Conservation (phyloP, 2,797 vertebrate genomes). For the Phrynocephalus guinanensis region DNA sequence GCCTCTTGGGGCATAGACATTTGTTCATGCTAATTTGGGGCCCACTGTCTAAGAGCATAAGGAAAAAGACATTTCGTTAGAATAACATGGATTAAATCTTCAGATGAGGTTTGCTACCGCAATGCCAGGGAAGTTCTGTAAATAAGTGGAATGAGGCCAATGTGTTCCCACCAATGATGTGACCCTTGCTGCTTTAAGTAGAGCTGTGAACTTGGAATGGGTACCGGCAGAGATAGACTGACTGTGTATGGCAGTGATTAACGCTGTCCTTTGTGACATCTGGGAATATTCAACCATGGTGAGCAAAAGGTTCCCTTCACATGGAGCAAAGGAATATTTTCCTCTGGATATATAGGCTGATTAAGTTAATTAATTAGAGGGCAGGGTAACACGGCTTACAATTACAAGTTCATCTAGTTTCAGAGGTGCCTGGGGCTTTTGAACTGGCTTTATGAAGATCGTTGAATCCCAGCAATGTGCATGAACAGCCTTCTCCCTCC, state of each 20-base stretch:
- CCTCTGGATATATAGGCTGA: slow-evolving; percentile 3
- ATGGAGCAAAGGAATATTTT: not conserved
- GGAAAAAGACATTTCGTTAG: slow-evolving; percentile 16
- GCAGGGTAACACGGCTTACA: not conserved
- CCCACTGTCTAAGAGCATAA: not conserved
- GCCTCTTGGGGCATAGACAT: slow-evolving; percentile 16
- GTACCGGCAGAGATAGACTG: not conserved
- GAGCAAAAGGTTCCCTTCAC: not conserved
- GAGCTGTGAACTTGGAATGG: not conserved
- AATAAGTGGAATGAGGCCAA: slow-evolving; percentile 11
- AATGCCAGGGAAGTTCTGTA: not conserved
- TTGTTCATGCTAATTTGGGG: not conserved
- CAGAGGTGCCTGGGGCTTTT: not conserved
- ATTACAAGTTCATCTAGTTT: slow-evolving; percentile 8
- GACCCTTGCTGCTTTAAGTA: slow-evolving; percentile 14
- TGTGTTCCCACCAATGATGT: not conserved
- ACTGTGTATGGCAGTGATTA: slow-evolving; percentile 14
- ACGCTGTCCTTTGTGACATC: not conserved
- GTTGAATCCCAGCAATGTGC: not conserved
- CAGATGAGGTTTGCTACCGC: slow-evolving; percentile 17
- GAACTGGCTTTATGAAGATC: not conserved
- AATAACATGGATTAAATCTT: slow-evolving; percentile 20
- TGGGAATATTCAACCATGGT: not conserved
- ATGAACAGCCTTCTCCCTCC: not conserved
- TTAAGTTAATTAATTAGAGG: slow-evolving; percentile 20